Conservation (phyloP, 2,113 vertebrate genomes). For the Psephotus haematonotus region DNA sequence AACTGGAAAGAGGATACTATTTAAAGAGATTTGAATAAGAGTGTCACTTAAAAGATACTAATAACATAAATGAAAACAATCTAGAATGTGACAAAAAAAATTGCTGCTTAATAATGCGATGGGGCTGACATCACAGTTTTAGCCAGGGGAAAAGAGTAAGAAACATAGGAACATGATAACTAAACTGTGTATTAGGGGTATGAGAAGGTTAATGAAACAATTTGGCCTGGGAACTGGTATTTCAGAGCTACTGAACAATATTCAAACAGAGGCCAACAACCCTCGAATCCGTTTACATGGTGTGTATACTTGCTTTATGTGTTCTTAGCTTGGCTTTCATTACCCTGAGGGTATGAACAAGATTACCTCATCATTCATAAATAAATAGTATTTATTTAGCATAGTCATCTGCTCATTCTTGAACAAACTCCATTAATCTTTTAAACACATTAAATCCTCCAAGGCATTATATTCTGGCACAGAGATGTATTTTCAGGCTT, state of each 20-base stretch:
- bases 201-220: not conserved
- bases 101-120: not conserved
- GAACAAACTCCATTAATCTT: constrained; percentile 21
- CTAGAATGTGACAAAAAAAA: not conserved
- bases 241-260: not conserved
- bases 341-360: not conserved
- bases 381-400: constrained; percentile 36
- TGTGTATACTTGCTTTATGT: not conserved
- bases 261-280: not conserved
- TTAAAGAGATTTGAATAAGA: not conserved
- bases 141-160: not conserved
- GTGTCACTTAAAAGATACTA: not conserved
- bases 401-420: constrained; percentile 33
- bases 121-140: not conserved
- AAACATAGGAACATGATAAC: not conserved
- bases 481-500: constrained; percentile 6
- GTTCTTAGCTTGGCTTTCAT: not conserved
- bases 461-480: constrained; percentile 3
- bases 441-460: constrained; percentile 21
- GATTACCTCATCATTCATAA: not conserved
- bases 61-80: not conserved
- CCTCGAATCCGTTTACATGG: not conserved
- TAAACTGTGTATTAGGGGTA: not conserved
- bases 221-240: not conserved
- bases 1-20: not conserved